Conservation (phyloP, 2,888 invertebrate species). For the Ornithoptera alexandrae region DNA sequence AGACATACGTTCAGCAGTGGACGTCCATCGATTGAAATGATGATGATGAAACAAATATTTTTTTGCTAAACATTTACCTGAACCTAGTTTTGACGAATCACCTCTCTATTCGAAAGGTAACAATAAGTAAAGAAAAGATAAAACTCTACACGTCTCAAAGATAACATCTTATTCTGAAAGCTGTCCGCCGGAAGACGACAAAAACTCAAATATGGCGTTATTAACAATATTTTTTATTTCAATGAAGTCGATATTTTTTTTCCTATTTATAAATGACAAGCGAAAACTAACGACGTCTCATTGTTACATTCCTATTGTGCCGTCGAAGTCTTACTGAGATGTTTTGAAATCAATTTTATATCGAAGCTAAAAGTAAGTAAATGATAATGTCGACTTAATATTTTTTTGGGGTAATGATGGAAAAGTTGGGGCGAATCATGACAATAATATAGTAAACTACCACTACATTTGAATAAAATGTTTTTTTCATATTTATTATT, state of each 20-base stretch:
- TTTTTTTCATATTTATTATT: too few species aligned
- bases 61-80: conserved; percentile 17
- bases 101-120: conserved; percentile 10
- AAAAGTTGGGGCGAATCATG: too few species aligned
- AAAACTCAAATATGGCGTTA: conserved; percentile 15
- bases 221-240: not conserved
- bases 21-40: too few species aligned
- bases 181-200: conserved; percentile 12
- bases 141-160: conserved; percentile 12
- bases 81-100: conserved; percentile 24
- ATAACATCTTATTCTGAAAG: conserved; percentile 27
- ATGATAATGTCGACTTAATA: too few species aligned
- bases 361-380: not conserved
- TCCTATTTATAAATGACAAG: not conserved
- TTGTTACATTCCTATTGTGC: not conserved
- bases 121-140: conserved; percentile 20
- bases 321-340: not conserved
- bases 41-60: conserved; percentile 9
- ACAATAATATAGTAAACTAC: too few species aligned
- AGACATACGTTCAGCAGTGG: too few species aligned
- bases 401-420: too few species aligned
- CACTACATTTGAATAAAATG: too few species aligned
- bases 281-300: conserved; percentile 2
- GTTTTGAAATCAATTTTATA: not conserved
- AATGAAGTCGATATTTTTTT: not conserved